These are phyloP conservation scores for Glyphotaelius pellucidus DNA, from an alignment of 2,888 invertebrate genomes.

Conservation along the genomic window DNA sequence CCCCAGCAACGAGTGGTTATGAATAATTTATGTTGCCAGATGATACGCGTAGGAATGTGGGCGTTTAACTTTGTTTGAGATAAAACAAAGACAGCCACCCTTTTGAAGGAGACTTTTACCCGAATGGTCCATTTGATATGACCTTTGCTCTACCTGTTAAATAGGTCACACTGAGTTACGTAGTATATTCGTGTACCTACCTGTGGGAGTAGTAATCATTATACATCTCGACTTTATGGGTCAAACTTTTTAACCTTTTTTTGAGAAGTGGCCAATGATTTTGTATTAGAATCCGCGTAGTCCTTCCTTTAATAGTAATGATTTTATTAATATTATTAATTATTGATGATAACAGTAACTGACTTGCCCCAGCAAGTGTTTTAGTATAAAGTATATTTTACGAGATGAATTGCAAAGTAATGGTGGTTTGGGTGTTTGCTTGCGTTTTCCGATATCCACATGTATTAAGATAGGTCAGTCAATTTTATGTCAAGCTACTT, in stretches of 20 bases:
- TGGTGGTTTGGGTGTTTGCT: neutral
- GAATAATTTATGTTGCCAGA: neutral
- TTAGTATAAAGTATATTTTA: neutral
- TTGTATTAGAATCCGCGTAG: neutral
- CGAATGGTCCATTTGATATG: neutral
- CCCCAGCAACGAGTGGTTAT: neutral
- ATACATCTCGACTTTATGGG: neutral
- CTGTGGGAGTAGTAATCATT: slow-evolving; percentile 6
- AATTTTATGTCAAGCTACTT: neutral
- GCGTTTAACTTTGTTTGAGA: slow-evolving; percentile 2
- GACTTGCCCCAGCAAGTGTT: neutral
- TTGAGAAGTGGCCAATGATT: neutral
- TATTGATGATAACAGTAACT: neutral
- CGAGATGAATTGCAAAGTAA: neutral
- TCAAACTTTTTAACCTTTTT: neutral
- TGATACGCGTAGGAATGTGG: neutral
- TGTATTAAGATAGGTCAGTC: neutral
- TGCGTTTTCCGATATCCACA: neutral
- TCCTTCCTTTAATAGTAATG: neutral
- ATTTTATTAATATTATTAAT: neutral
- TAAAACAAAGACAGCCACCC: slow-evolving; percentile 44
- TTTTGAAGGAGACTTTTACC: neutral
- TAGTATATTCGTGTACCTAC: slow-evolving; percentile 8
- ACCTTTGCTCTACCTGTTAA: slow-evolving; percentile 42
- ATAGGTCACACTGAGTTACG: slow-evolving; percentile 33